phyloP scores from a whole-genome alignment of 2,113 vertebrate species.

The Lamprotornis superbus region DNA sequence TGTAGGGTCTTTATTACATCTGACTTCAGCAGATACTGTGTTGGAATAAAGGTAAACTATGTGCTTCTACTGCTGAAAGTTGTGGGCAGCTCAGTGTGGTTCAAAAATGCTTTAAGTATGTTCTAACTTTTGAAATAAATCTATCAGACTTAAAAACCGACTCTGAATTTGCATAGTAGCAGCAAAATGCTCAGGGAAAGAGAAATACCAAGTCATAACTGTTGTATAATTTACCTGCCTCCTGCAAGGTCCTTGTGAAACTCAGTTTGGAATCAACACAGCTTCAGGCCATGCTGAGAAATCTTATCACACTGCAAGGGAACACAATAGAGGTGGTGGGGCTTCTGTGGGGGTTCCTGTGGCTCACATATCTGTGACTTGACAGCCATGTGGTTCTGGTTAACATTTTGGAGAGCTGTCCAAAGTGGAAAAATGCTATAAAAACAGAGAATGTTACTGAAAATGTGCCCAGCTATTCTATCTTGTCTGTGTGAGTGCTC shows the following conservation, averaged over 20 bases:
- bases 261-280: not conserved
- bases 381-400: constrained; percentile 5
- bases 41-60: not conserved
- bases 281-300: not conserved
- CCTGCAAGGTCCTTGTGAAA: not conserved
- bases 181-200: not conserved
- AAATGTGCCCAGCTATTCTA: constrained; percentile 20
- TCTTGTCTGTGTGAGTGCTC: not conserved
- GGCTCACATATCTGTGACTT: not conserved
- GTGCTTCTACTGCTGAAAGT: not conserved
- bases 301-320: not conserved
- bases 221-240: not conserved
- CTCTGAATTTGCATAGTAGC: not conserved
- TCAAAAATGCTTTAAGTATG: not conserved
- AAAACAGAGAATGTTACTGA: not conserved
- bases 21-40: not conserved
- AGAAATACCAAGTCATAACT: not conserved
- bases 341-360: not conserved
- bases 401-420: constrained; percentile 3
- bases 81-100: accelerated
- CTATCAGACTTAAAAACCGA: not conserved
- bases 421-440: constrained; percentile 9
- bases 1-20: not conserved
- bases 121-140: not conserved
- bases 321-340: not conserved